Conservation (phyloP, 2,113 vertebrate genomes). For the Corapipo altera region DNA sequence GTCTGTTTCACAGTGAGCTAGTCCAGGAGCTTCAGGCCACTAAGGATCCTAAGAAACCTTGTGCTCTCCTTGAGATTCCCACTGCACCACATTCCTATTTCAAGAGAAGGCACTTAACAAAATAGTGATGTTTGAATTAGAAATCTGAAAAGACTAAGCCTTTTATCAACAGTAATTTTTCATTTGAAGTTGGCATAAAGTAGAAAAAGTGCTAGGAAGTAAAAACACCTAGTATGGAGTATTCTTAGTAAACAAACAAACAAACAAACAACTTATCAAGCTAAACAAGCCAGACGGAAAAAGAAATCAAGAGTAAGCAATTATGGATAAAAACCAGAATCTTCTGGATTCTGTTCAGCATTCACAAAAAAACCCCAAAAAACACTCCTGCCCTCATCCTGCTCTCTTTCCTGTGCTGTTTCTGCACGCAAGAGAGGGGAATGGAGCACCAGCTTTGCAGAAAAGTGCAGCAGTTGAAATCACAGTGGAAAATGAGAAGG, state of each 20-base stretch:
- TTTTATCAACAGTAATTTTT: not conserved
- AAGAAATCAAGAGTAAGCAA: not conserved
- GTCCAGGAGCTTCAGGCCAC: not conserved
- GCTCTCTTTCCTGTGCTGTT: not conserved
- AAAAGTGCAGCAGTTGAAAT: not conserved
- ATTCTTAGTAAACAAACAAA: not conserved
- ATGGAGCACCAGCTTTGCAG: not conserved
- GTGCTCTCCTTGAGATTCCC: not conserved
- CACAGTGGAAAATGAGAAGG: not conserved
- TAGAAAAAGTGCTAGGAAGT: not conserved
- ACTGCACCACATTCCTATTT: not conserved
- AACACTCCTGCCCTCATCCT: not conserved
- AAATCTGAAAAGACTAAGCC: not conserved
- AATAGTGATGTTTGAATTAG: not conserved
- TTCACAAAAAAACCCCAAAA: not conserved
- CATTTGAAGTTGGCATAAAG: not conserved
- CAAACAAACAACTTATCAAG: not conserved
- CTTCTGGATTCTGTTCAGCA: not conserved
- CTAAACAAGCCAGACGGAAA: not conserved
- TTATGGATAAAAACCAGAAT: not conserved
- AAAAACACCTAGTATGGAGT: not conserved
- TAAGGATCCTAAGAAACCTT: not conserved
- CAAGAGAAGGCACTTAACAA: not conserved
- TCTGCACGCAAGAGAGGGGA: not conserved
- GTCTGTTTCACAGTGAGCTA: not conserved